Evolutionary conservation across 2,888 invertebrate genomes (phyloP).

Genomic region (Drosophila hamatofila): DNA sequence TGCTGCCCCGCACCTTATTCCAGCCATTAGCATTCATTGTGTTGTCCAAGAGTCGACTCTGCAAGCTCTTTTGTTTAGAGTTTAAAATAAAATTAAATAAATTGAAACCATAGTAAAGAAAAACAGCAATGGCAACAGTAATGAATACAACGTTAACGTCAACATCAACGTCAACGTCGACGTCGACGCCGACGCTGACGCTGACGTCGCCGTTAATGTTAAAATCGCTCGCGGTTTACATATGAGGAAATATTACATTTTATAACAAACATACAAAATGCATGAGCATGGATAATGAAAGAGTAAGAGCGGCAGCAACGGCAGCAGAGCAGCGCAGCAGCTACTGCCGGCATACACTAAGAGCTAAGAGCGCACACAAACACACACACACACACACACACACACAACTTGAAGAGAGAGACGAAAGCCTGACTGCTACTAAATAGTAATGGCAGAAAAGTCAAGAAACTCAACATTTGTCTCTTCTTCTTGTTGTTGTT

Average conservation of each 20-base stretch:
- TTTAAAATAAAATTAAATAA: constrained; percentile 80
- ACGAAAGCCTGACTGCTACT: constrained; percentile 44
- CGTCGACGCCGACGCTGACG: background rate
- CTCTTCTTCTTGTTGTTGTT: constrained; percentile 10
- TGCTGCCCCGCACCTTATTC: background rate
- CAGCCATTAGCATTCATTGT: constrained; percentile 59
- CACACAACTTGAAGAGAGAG: constrained; percentile 25
- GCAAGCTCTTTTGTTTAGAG: constrained; percentile 74
- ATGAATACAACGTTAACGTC: constrained; percentile 28
- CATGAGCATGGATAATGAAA: constrained; percentile 52
- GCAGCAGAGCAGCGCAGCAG: constrained; percentile 32
- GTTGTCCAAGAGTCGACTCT: constrained; percentile 65
- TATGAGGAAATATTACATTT: constrained; percentile 67
- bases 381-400: constrained; percentile 8
- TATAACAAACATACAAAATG: constrained; percentile 52
- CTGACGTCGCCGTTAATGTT: constrained; percentile 17
- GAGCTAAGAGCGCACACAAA: constrained; percentile 5
- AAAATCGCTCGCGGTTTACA: constrained; percentile 46
- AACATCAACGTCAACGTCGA: constrained; percentile 1
- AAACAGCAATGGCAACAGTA: constrained; percentile 53
- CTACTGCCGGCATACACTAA: constrained; percentile 40
- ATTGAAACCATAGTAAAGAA: constrained; percentile 77
- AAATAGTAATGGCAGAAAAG: constrained; percentile 71
- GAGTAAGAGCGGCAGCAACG: constrained; percentile 39
- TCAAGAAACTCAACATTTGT: constrained; percentile 75